phyloP scores from a whole-genome alignment of 2,888 invertebrate species.

The Argyresthia goedartella region DNA sequence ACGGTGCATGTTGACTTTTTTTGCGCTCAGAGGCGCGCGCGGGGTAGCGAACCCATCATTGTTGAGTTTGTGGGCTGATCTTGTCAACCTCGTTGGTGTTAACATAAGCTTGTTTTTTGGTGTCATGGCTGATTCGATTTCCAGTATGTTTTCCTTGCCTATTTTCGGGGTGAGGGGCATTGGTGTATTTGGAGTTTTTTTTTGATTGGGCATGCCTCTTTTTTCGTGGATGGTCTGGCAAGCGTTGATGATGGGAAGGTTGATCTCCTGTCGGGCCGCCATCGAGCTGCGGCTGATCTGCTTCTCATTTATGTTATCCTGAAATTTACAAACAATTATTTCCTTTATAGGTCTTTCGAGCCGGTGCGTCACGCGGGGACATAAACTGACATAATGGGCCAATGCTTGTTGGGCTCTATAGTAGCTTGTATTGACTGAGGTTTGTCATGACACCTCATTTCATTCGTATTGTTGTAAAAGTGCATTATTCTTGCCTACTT shows the following conservation, averaged over 20 bases:
- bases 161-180: slow-evolving; percentile 44
- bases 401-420: too few relatives aligned
- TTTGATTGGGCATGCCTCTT: slow-evolving; percentile 25
- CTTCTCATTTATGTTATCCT: slow-evolving; percentile 62
- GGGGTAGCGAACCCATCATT: slow-evolving; percentile 55
- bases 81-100: slow-evolving; percentile 48
- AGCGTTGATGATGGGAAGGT: slow-evolving; percentile 19
- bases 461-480: too few relatives aligned
- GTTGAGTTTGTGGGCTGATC: slow-evolving; percentile 47
- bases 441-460: too few relatives aligned
- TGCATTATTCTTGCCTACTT: too few relatives aligned
- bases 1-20: slow-evolving; percentile 39
- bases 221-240: slow-evolving; percentile 23
- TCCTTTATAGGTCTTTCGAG: too few relatives aligned
- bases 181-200: slow-evolving; percentile 34
- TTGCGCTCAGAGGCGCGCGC: slow-evolving; percentile 46
- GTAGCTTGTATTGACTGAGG: too few relatives aligned
- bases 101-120: slow-evolving; percentile 38
- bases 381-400: too few relatives aligned
- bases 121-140: slow-evolving; percentile 26
- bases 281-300: slow-evolving; percentile 68
- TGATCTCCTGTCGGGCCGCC: slow-evolving; percentile 27
- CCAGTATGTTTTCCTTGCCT: slow-evolving; percentile 50
- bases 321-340: slow-evolving; percentile 21
- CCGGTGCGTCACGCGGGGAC: too few relatives aligned